phyloP scores from a whole-genome alignment of 2,113 vertebrate species.

The Phoenicopterus ruber region DNA sequence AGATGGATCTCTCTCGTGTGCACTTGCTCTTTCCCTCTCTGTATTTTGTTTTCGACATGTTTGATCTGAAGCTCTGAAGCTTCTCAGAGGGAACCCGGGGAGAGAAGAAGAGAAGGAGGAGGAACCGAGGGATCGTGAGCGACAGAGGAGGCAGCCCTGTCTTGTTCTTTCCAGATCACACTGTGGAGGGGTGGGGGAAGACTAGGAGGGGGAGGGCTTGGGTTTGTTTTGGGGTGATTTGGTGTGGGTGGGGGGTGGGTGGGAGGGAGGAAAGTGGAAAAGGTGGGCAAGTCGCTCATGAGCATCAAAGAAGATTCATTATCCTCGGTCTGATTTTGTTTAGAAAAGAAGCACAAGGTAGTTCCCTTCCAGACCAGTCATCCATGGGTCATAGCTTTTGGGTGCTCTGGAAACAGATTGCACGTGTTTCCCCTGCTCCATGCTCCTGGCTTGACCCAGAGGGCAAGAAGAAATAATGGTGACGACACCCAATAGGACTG shows the following conservation, averaged over 20 bases:
- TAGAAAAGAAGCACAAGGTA: constrained; percentile 62
- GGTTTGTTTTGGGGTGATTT: background rate
- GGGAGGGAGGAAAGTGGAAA: background rate
- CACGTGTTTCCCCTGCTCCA: background rate
- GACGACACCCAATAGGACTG: constrained; percentile 59
- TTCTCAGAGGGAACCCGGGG: background rate
- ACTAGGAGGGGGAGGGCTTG: background rate
- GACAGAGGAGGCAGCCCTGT: constrained; percentile 32
- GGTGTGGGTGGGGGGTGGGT: background rate
- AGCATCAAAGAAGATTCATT: background rate
- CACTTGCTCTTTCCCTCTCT: constrained; percentile 23
- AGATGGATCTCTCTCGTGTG: constrained; percentile 67
- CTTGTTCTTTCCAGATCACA: constrained; percentile 25
- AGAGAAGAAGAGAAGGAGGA: constrained; percentile 38
- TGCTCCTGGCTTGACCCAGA: constrained; percentile 9
- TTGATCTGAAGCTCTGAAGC: constrained; percentile 66
- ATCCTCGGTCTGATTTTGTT: background rate
- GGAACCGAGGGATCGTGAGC: background rate
- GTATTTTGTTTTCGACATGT: constrained; percentile 45
- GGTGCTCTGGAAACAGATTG: background rate
- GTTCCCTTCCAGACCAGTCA: background rate
- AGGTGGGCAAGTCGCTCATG: background rate
- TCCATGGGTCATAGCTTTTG: background rate
- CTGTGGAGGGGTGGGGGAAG: background rate
- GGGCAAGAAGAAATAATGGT: constrained; percentile 53